Conservation (phyloP, 2,797 vertebrate species). For the Tadarida brasiliensis region DNA sequence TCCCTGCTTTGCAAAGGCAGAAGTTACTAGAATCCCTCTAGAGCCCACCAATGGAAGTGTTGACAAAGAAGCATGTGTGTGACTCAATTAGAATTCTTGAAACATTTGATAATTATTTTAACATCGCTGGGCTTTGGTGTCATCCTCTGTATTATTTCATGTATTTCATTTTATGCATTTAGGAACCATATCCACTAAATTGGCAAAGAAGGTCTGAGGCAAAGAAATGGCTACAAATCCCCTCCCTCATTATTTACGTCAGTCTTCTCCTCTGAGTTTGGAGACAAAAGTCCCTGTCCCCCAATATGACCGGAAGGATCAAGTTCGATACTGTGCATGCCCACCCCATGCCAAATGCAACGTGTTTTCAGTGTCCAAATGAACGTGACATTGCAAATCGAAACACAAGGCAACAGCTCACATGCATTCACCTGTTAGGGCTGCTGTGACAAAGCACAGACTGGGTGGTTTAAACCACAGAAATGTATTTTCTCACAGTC, state of each 20-base stretch:
- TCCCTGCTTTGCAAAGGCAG: not conserved
- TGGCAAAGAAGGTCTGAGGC: not conserved
- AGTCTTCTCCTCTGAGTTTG: not conserved
- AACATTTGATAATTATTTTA: not conserved
- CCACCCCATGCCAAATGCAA: accelerated
- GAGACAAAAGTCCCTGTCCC: not conserved
- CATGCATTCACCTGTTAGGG: not conserved
- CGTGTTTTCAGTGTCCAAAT: not conserved
- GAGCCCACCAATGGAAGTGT: not conserved
- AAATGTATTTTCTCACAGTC: not conserved
- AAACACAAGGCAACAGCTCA: too few species aligned
- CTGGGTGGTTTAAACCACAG: not conserved
- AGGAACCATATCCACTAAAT: not conserved
- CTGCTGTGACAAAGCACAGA: not conserved
- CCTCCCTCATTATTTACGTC: not conserved
- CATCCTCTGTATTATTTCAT: not conserved
- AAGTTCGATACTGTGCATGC: not conserved
- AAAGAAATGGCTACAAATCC: not conserved
- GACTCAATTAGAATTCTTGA: not conserved
- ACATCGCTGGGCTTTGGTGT: not conserved
- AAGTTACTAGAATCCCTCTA: not conserved
- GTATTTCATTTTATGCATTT: not conserved
- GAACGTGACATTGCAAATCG: not conserved
- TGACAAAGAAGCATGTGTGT: not conserved
- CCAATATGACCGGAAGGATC: accelerated